Evolutionary conservation across 2,113 vertebrate species (phyloP), one percentile per base, ranked within the genome.

Genomic region (Drymodes brunneopygia): DNA sequence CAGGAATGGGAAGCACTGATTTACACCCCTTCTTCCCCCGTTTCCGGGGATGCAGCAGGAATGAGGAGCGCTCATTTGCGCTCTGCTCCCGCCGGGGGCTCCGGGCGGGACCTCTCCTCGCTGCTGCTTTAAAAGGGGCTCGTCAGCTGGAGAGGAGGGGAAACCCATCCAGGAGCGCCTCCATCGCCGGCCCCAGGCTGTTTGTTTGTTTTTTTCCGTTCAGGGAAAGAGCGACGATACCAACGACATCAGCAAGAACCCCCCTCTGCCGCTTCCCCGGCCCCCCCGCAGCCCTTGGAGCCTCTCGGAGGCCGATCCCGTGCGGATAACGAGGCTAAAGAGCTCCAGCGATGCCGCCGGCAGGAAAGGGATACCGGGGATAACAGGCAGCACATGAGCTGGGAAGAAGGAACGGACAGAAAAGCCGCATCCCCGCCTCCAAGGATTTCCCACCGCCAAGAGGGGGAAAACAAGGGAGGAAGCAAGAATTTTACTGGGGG

Each of bases 371-470:
- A 79, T 23, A 8, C n/a, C 36, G 2, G 57, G 33, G 61, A 79
- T 21, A 29, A 54, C 31, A 10, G 44, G 28, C 73, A 48, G 50
- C 62, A 10, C 88, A 45, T 1, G 67, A 81, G 48, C 58, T 18
- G 93, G 58, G 58, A 83, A 78, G n/a, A 58, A 73, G 42, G 42
- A 61, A 25, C 45, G 31, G 54, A 83, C 29, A 19, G 88, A 83
- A 87, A 90, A 90, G 51, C 91, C 77, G 44, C 91, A 89, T 95
- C 90, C 33, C 78, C 58, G 66, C 71, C 84, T 81, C 82, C 83
- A 15, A 77, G 85, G 90, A 89, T 51, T 90, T 69, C 83, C 70
- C 66, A 92, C 78, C 11, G 58, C 56, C 18, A 3, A 75, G 88
- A 75, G 33, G 58, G 69, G 69, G 69, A 69, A 83, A 85, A 80